Evolutionary conservation across 2,113 vertebrate species (phyloP).

Genomic region (Pollachius pollachius): DNA sequence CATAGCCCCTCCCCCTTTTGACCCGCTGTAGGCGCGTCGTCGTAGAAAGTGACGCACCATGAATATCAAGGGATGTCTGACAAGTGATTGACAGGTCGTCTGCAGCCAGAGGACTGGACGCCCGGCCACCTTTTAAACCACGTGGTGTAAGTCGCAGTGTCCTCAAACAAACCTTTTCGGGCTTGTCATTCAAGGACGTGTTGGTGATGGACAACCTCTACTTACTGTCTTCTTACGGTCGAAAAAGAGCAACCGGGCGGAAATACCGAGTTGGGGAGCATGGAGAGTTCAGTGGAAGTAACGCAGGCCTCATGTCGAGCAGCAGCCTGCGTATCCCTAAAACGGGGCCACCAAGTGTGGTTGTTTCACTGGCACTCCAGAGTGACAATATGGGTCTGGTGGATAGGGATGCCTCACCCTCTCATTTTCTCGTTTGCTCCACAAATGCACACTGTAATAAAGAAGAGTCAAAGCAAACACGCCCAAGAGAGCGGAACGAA

Average conservation of each 20-base stretch:
- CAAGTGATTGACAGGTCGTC: slow-evolving; percentile 21
- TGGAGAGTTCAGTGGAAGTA: slow-evolving; percentile 23
- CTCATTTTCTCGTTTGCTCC: slow-evolving; percentile 25
- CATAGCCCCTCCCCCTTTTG: neutral
- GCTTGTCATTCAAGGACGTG: slow-evolving; percentile 22
- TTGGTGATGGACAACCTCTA: slow-evolving; percentile 20
- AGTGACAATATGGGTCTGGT: slow-evolving; percentile 30
- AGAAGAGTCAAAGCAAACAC: slow-evolving; percentile 35
- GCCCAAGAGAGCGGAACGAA: neutral
- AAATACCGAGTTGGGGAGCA: slow-evolving; percentile 15
- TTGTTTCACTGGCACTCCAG: slow-evolving; percentile 16
- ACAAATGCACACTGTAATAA: slow-evolving; percentile 13
- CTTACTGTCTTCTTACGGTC: neutral
- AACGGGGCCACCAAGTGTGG: slow-evolving; percentile 37
- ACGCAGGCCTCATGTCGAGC: neutral
- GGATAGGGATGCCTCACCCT: slow-evolving; percentile 29
- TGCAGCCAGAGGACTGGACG: neutral
- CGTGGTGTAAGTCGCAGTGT: slow-evolving; percentile 9
- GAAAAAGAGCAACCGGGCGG: neutral
- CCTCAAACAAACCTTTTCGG: slow-evolving; percentile 1
- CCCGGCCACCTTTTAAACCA: neutral
- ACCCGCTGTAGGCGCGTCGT: neutral
- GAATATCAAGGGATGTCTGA: slow-evolving; percentile 14
- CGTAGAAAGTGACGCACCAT: no score
- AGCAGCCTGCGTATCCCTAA: neutral